Conservation (phyloP, 1,140 invertebrate genomes). For the Parapsyche elsis region DNA sequence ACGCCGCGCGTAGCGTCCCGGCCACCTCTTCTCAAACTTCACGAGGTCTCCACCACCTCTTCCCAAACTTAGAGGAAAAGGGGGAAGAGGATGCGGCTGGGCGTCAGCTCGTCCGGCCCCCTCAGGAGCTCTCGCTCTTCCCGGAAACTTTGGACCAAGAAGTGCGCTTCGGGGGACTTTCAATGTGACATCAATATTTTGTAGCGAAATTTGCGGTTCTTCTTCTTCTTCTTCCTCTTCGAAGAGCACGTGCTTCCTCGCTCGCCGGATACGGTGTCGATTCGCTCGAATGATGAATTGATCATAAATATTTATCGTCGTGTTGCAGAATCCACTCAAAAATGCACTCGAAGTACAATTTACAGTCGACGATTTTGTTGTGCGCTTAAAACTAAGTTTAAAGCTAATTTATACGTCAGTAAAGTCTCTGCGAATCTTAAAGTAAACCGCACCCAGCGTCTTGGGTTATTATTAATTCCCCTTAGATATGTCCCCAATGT, state of each 20-base stretch:
- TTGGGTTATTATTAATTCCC: constrained; percentile 57
- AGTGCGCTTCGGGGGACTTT: constrained; percentile 47
- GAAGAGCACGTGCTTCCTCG: neutral
- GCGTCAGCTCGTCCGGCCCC: neutral
- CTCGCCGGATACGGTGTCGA: constrained; percentile 1
- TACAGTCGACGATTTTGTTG: neutral
- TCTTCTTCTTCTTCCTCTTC: neutral
- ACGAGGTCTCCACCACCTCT: neutral
- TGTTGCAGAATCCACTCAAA: neutral
- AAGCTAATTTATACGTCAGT: neutral
- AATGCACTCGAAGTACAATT: neutral
- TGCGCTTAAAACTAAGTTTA: neutral
- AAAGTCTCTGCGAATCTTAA: constrained; percentile 50
- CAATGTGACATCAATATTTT: constrained; percentile 49
- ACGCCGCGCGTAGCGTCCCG: neutral
- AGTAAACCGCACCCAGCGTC: constrained; percentile 54
- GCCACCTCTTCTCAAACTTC: constrained; percentile 8
- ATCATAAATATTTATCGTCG: constrained; percentile 8
- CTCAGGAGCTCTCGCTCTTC: constrained; percentile 21
- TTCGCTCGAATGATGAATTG: constrained; percentile 27
- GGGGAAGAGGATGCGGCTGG: neutral
- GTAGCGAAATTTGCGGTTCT: constrained; percentile 41
- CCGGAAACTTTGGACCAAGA: constrained; percentile 46
- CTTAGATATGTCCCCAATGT: constrained; percentile 56
- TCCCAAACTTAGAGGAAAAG: neutral